Conservation (phyloP, 2,888 invertebrate genomes). For the Acleris laterana region DNA sequence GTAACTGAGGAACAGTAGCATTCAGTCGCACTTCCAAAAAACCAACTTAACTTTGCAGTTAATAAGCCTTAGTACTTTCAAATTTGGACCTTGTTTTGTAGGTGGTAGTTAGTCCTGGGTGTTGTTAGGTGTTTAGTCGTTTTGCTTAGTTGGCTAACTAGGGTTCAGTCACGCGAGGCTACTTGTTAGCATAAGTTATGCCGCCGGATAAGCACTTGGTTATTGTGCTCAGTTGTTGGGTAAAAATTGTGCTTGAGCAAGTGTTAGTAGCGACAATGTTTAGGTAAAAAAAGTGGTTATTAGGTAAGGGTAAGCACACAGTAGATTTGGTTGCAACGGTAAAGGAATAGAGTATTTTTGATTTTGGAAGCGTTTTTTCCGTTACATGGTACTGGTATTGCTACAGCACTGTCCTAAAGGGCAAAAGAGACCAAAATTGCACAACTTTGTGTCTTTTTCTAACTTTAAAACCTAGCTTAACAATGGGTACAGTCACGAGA, state of each 20-base stretch:
- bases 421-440: too few relatives aligned
- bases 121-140: slow-evolving; percentile 8
- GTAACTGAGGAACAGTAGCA: slow-evolving; percentile 46
- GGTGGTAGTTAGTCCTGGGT: slow-evolving; percentile 9
- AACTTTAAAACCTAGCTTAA: too few relatives aligned
- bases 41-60: slow-evolving; percentile 35
- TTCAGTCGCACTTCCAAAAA: slow-evolving; percentile 42
- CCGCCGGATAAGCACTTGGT: slow-evolving; percentile 65
- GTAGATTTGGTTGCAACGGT: background rate
- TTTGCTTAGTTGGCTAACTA: slow-evolving; percentile 51
- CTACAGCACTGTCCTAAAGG: too few relatives aligned
- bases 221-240: slow-evolving; percentile 60
- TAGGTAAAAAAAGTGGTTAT: slow-evolving; percentile 11
- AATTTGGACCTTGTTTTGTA: slow-evolving; percentile 12
- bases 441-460: too few relatives aligned
- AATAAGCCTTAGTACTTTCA: background rate
- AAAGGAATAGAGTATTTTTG: too few relatives aligned
- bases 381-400: too few relatives aligned
- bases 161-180: slow-evolving; percentile 59
- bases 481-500: too few relatives aligned
- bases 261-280: slow-evolving; percentile 46
- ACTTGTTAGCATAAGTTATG: slow-evolving; percentile 75
- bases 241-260: slow-evolving; percentile 55
- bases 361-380: too few relatives aligned
- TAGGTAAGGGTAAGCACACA: background rate